Conservation (phyloP, 2,797 vertebrate genomes). For the Scolopax bukidnonensis region DNA sequence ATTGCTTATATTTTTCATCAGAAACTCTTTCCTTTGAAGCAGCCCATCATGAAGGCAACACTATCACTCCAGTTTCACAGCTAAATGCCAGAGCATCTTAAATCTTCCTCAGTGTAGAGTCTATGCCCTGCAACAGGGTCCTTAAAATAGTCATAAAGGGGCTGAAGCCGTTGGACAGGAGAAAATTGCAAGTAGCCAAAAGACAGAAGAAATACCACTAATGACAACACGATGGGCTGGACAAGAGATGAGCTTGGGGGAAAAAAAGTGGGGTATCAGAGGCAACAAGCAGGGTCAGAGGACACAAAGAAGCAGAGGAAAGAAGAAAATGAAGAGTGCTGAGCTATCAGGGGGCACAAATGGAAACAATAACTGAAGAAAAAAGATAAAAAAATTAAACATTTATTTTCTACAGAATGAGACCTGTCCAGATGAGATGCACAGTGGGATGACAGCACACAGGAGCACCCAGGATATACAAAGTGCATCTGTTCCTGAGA, state of each 20-base stretch:
- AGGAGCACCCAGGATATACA: neutral
- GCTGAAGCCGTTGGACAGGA: neutral
- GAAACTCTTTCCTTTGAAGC: neutral
- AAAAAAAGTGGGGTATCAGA: neutral
- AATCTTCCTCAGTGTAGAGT: neutral
- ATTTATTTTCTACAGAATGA: neutral
- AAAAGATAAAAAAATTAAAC: neutral
- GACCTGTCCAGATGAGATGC: neutral
- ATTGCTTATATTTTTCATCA: neutral
- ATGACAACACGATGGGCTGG: fast-evolving
- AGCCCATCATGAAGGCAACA: neutral
- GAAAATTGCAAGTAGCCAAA: neutral
- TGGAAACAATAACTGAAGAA: neutral
- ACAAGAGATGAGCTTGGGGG: neutral
- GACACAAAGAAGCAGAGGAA: neutral
- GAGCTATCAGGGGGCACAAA: neutral
- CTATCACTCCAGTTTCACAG: neutral
- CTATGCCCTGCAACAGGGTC: neutral
- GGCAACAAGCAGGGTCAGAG: neutral
- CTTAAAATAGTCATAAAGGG: neutral
- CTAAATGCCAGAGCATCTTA: neutral
- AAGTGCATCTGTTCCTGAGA: neutral
- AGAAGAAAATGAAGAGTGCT: neutral
- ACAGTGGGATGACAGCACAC: fast-evolving
- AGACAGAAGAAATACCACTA: neutral